Evolutionary conservation across 2,888 invertebrate genomes (phyloP).

Genomic region (Rhopalosiphum nymphaeae): DNA sequence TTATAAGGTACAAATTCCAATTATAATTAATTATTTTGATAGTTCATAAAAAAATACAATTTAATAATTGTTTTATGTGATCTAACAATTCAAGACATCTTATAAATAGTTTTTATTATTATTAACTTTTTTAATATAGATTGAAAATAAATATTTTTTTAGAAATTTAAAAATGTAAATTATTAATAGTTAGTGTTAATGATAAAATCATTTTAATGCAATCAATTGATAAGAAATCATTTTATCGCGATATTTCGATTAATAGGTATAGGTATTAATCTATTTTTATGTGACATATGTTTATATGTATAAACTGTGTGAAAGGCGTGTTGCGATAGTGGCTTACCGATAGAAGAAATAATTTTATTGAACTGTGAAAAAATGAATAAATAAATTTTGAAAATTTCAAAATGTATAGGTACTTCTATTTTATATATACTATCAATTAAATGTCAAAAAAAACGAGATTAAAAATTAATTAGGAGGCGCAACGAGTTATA

Average conservation of each 20-base stretch:
- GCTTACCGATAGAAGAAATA: background rate
- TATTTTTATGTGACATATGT: background rate
- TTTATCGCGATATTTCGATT: background rate
- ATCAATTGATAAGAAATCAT: background rate
- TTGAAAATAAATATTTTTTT: conserved; percentile 24
- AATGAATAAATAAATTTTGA: background rate
- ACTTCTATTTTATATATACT: background rate
- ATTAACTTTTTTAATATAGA: background rate
- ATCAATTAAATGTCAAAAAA: background rate
- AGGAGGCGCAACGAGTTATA: background rate
- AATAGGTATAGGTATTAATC: background rate
- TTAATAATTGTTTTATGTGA: conserved; percentile 34
- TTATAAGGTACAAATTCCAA: conserved; percentile 51
- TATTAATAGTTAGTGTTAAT: background rate
- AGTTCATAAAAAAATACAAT: conserved; percentile 58
- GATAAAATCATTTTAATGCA: background rate
- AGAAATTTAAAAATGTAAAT: background rate
- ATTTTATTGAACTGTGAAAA: background rate
- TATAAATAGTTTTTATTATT: conserved; percentile 13
- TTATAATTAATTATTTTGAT: conserved; percentile 28
- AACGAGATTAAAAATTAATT: background rate
- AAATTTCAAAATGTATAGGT: background rate
- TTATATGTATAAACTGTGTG: background rate
- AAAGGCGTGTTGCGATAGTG: background rate
- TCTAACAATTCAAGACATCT: conserved; percentile 34